phyloP scores from a whole-genome alignment of 2,888 invertebrate genomes.

The Drosophila meridionalis region DNA sequence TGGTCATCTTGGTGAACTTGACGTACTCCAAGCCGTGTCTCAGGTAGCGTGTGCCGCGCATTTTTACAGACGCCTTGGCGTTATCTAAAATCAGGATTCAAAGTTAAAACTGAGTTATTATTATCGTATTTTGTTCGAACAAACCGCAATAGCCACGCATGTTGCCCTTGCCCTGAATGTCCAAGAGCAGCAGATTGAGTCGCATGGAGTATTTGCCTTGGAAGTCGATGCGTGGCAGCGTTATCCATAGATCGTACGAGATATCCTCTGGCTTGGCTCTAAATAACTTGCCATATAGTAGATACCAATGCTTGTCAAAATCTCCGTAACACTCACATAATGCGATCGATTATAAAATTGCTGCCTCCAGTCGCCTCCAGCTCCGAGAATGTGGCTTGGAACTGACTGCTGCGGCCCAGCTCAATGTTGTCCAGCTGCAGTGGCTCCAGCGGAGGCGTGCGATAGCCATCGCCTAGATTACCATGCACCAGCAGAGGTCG shows the following conservation, averaged over 20 bases:
- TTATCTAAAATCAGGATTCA: slow-evolving; percentile 69
- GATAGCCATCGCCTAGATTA: slow-evolving; percentile 84
- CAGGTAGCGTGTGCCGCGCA: slow-evolving; percentile 81
- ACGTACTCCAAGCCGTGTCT: slow-evolving; percentile 82
- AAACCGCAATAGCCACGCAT: slow-evolving; percentile 83
- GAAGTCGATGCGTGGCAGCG: slow-evolving; percentile 83
- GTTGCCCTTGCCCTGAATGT: slow-evolving; percentile 83
- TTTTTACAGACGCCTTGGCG: slow-evolving; percentile 82
- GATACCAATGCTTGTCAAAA: no score
- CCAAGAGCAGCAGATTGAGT: slow-evolving; percentile 82
- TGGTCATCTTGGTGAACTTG: slow-evolving; percentile 82
- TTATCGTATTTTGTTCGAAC: not conserved
- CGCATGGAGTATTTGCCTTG: slow-evolving; percentile 83
- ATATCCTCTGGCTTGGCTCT: slow-evolving; percentile 82
- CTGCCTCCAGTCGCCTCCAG: slow-evolving; percentile 84
- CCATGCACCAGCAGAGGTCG: slow-evolving; percentile 82
- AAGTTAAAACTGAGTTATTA: fast-evolving
- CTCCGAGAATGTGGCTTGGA: slow-evolving; percentile 83
- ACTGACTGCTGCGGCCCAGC: slow-evolving; percentile 82
- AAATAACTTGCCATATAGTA: not conserved
- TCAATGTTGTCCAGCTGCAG: slow-evolving; percentile 83
- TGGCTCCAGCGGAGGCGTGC: slow-evolving; percentile 83
- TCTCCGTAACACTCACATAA: slow-evolving; percentile 71
- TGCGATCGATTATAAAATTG: slow-evolving; percentile 83
- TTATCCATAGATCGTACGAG: slow-evolving; percentile 83